Base-by-base conservation (phyloP, 2,797 vertebrate species). In the Mastacembelus armatus region DNA sequence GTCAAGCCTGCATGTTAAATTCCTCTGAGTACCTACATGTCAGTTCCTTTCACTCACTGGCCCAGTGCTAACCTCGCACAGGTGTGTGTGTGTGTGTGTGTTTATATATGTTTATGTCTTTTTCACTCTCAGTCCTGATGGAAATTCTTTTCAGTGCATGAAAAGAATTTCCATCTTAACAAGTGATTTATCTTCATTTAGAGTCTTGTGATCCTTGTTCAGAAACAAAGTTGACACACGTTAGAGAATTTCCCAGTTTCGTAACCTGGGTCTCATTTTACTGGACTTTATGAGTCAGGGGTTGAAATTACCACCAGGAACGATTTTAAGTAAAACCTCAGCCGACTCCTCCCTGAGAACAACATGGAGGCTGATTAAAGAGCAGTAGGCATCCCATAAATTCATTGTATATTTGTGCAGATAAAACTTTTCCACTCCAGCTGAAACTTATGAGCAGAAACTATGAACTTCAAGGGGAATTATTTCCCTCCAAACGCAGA, bases 1-100 rank as follows among this genome's bases (percentile, higher is more conserved):
- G 73, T 85, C 76, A 76, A 58, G 54, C 24, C 42, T 51, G 45
- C 60, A 66, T 66, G 68, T 15, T 65, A 52, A 58, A 70, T 71
- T 78, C 66, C 69, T 77, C 43, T 58, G 66, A 74, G 85, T 78
- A 74, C 71, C 63, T 3, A 19, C 69, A 63, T 74, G 81, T 85
- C 83, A 84, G 44, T 48, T 78, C 62, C 71, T 70, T 35, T 82
- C 66, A 74, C 43, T 71, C 62, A 54, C 16, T 51, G 60, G 30
- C 61, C 63, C 52, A 52, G 27, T 7, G 33, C 33, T 74, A 73
- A 74, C 58, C 64, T 29, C 62, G 33, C 52, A 48, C 47, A 83
- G 65, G 29, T 86, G 78, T 16, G 27, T 60, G 35, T 30, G 36
- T 45, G 52, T 47, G 27, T 54, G 10, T 32, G 19, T 39, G 33